Conservation (phyloP, 2,888 invertebrate genomes). For the Ctena decussata region DNA sequence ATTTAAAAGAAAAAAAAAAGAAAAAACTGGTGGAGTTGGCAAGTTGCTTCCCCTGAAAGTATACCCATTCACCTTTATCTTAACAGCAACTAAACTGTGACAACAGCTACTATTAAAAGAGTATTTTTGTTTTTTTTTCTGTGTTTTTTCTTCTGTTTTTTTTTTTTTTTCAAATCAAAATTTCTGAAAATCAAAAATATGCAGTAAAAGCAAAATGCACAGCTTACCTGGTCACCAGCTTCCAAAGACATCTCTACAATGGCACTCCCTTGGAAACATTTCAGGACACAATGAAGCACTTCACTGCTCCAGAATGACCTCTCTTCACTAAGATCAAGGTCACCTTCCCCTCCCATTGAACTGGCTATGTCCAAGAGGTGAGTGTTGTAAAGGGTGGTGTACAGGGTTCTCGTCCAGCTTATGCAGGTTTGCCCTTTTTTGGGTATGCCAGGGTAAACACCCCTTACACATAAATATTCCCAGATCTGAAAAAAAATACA, state of each 20-base stretch:
- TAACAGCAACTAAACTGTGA: no score
- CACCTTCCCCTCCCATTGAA: neutral
- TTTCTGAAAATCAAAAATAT: no score
- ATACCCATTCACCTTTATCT: no score
- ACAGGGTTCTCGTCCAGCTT: constrained; percentile 40
- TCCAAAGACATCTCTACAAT: constrained; percentile 5
- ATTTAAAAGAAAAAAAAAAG: no score
- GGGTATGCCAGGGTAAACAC: constrained; percentile 55
- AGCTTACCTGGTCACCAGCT: neutral
- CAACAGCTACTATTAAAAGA: no score
- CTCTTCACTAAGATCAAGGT: neutral
- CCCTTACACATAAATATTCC: constrained; percentile 62
- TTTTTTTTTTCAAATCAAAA: no score
- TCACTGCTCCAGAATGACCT: neutral
- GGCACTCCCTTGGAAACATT: constrained; percentile 7
- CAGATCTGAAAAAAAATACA: constrained; percentile 41
- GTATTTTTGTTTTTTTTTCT: no score
- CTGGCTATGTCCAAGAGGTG: constrained; percentile 37
- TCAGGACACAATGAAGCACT: neutral
- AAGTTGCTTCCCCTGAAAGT: no score
- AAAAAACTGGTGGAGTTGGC: no score
- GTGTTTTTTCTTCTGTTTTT: no score
- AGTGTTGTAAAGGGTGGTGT: constrained; percentile 62
- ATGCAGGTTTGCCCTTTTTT: neutral
- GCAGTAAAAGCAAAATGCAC: no score